phyloP scores from a whole-genome alignment of 1,140 invertebrate genomes.

The Bombus confusus region DNA sequence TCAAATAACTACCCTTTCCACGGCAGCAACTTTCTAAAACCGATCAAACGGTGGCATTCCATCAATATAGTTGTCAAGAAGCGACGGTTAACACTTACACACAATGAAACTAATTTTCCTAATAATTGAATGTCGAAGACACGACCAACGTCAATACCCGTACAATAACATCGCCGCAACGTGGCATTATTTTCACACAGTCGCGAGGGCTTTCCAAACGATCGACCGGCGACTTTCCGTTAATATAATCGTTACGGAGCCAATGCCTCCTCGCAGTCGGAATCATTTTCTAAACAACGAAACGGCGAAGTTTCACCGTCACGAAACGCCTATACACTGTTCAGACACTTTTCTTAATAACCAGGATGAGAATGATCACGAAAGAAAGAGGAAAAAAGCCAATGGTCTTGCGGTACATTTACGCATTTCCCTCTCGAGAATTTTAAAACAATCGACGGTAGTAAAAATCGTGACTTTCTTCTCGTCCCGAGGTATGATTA shows the following conservation, averaged over 20 bases:
- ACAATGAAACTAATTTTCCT: constrained; percentile 1
- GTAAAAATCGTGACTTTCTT: neutral
- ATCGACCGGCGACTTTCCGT: neutral
- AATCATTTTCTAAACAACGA: constrained; percentile 18
- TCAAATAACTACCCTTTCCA: neutral
- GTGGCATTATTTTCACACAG: neutral
- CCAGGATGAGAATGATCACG: too few relatives aligned
- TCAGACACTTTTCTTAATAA: neutral
- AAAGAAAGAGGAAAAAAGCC: neutral
- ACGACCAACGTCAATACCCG: too few relatives aligned
- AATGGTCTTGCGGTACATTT: neutral
- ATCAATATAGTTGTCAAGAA: neutral
- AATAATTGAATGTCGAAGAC: neutral
- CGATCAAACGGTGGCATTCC: neutral
- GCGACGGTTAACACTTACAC: neutral
- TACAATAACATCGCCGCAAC: neutral
- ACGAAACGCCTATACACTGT: neutral
- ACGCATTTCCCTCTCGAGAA: too few relatives aligned
- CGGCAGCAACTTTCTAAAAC: constrained; percentile 11
- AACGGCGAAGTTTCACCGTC: constrained; percentile 1
- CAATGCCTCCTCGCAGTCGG: neutral
- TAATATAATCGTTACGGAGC: neutral
- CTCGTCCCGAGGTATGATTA: neutral
- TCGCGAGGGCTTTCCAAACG: neutral
- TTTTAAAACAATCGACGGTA: neutral